Conservation (phyloP, 1,140 invertebrate species). For the Cheumatopsyche charites region DNA sequence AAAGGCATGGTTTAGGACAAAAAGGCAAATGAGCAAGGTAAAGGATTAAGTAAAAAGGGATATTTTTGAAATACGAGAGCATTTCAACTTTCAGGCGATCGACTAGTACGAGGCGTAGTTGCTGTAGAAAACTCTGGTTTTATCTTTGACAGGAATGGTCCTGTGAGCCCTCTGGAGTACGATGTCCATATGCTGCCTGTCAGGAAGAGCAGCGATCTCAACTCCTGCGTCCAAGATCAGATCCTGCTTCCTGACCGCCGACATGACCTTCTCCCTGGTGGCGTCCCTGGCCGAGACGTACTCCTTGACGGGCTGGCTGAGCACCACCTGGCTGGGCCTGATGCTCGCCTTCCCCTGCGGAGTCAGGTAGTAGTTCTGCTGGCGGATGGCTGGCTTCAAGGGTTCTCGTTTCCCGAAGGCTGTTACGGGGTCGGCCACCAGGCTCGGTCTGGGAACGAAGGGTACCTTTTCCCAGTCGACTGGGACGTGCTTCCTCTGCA, state of each 20-base stretch:
- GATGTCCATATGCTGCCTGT: constrained; percentile 66
- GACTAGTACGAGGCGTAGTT: constrained; percentile 58
- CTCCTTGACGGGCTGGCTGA: constrained; percentile 64
- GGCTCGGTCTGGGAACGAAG: constrained; percentile 78
- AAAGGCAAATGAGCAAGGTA: too few species aligned
- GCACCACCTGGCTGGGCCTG: constrained; percentile 62
- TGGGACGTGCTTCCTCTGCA: constrained; percentile 68
- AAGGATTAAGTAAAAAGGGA: too few species aligned
- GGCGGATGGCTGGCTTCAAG: constrained; percentile 55
- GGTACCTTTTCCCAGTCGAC: constrained; percentile 86
- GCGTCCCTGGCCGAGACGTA: constrained; percentile 68
- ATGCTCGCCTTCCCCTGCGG: constrained; percentile 62
- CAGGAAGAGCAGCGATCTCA: constrained; percentile 61
- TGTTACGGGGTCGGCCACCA: constrained; percentile 79
- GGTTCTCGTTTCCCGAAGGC: constrained; percentile 72
- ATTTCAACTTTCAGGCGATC: neutral
- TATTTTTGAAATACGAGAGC: constrained; percentile 10
- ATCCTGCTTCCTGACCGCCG: constrained; percentile 61
- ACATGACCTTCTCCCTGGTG: constrained; percentile 65
- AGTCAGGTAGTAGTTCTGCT: constrained; percentile 53
- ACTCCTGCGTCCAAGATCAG: constrained; percentile 61
- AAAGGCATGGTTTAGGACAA: too few species aligned
- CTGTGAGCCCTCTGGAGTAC: constrained; percentile 65
- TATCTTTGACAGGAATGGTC: constrained; percentile 57
- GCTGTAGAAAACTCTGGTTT: constrained; percentile 61